Evolutionary conservation across 23 tunicate genomes (phyloP), one percentile per base, ranked within the genome.

Genomic region (Trididemnum miniatum): DNA sequence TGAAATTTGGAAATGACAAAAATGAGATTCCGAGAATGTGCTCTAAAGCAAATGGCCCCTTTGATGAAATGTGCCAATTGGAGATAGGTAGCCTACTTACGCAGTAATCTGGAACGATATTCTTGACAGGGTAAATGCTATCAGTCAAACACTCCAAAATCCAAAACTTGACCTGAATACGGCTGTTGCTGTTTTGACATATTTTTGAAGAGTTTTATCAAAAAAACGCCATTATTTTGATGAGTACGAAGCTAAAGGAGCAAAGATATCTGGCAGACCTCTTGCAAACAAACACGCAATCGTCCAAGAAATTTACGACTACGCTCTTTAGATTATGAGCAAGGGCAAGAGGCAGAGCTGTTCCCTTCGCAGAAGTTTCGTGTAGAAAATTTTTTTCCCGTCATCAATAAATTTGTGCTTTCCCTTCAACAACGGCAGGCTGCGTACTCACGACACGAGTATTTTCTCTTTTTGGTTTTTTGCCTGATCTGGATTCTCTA

Each of bases 211-310:
- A 9, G 18, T 49, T 49, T 49, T 49, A 9, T 12, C 12, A 49
- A 18, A 49, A 49, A 49, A 49, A 49, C 57, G 57, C 18, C 12
- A 49, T 49, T 49, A 49, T n/a, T n/a, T n/a, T n/a, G n/a, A n/a
- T n/a, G n/a, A n/a, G n/a, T n/a, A n/a, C n/a, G n/a, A n/a, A n/a
- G 57, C 57, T 49, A 49, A 49, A 49, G 57, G 57, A 49, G 57
- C 57, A 49, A 18, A 49, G 57, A 49, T 9, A 49, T 9, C 18
- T 49, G 57, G 57, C 57, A 18, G 12, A 49, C 12, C 57, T 18
- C 18, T 9, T n/a, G n/a, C n/a, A n/a, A n/a, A n/a, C n/a, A n/a
- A n/a, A n/a, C n/a, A n/a, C n/a, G n/a, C n/a, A n/a, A n/a, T n/a
- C n/a, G n/a, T n/a, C n/a, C n/a, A n/a, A n/a, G n/a, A n/a, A n/a